Percentiles rank a stretch among this genome's conserved stretches.
These are phyloP conservation scores for Alitta virens DNA, from an alignment of 2,888 invertebrate genomes.

Conservation along the genomic window DNA sequence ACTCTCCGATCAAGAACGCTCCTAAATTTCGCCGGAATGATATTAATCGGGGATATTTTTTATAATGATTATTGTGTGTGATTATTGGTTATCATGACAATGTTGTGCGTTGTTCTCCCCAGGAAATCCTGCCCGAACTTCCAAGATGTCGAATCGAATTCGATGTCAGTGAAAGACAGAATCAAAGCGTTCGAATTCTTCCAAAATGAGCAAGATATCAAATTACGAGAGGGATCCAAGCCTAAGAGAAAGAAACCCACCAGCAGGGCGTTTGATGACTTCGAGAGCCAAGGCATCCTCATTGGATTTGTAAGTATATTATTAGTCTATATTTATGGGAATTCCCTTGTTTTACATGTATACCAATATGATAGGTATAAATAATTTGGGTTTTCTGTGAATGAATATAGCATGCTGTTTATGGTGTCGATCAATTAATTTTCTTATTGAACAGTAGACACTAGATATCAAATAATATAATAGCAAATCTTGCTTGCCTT, in stretches of 20 bases:
- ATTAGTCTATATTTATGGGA: not conserved
- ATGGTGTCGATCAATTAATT: too few species aligned
- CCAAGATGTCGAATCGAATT: not conserved
- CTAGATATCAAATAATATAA: too few species aligned
- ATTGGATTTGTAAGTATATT: constrained; percentile 27
- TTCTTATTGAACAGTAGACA: too few species aligned
- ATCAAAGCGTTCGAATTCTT: constrained; percentile 36
- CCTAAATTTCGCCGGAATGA: too few species aligned
- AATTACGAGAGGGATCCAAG: constrained; percentile 15
- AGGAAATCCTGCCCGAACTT: too few species aligned
- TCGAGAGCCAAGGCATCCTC: constrained; percentile 29
- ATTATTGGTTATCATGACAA: too few species aligned
- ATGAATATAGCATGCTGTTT: not conserved
- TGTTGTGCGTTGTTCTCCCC: too few species aligned
- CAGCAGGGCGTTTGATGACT: constrained; percentile 33
- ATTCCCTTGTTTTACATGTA: too few species aligned
- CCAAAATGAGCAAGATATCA: not conserved
- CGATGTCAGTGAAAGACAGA: constrained; percentile 32
- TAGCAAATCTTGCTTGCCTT: too few species aligned
- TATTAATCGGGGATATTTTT: too few species aligned
- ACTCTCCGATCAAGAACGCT: too few species aligned
- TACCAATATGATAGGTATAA: not conserved
- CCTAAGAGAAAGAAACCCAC: constrained; percentile 31
- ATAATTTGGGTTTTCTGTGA: not conserved
- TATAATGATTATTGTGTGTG: too few species aligned